These are phyloP conservation scores for Agyllia agylla DNA, from an alignment of 2,888 invertebrate genomes.

Conservation along the genomic window DNA sequence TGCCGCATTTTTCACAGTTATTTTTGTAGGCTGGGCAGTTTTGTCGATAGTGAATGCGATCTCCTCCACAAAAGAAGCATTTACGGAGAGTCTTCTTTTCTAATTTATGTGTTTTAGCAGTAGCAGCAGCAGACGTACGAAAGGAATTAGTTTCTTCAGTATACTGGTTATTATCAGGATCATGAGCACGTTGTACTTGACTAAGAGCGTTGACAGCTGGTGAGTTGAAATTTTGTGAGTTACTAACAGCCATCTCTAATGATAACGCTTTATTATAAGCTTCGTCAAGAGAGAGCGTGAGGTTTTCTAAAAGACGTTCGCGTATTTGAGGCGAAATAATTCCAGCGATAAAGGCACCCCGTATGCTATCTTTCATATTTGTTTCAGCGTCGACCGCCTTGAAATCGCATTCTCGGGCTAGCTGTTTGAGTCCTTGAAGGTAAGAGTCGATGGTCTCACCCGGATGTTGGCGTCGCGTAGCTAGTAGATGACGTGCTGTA, in stretches of 20 bases:
- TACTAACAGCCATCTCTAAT: not conserved
- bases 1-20: not conserved
- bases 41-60: not conserved
- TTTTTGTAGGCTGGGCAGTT: not conserved
- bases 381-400: not conserved
- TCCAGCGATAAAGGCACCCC: not conserved
- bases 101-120: not conserved
- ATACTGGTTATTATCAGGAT: not conserved
- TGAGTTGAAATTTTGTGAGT: not conserved
- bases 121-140: not conserved
- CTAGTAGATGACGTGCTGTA: not conserved
- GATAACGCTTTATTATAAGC: not conserved
- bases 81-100: not conserved
- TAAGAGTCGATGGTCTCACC: not conserved
- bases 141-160: not conserved
- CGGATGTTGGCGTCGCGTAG: not conserved
- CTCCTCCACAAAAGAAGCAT: not conserved
- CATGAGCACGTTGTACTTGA: not conserved
- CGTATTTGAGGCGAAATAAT: not conserved
- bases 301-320: not conserved
- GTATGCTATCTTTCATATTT: not conserved
- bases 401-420: not conserved
- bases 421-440: not conserved
- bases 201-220: not conserved
- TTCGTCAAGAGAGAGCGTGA: not conserved